Conservation (phyloP, 35 echinoderm and acorn worm genomes). For the Ophioderma brevispina region DNA sequence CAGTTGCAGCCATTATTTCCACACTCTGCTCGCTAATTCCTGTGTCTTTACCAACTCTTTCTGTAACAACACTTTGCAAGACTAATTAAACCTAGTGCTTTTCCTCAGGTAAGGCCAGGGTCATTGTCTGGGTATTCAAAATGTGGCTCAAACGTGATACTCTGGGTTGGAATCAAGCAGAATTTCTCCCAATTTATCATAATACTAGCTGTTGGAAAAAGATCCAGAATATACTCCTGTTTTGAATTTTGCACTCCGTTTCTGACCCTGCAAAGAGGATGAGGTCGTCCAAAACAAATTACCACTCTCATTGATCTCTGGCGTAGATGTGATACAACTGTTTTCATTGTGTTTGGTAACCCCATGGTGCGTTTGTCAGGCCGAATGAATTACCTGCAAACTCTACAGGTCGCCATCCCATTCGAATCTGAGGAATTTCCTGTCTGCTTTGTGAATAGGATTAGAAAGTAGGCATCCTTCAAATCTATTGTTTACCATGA, state of each 20-base stretch:
- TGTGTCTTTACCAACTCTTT: neutral
- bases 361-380: conserved; percentile 20
- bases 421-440: conserved; percentile 25
- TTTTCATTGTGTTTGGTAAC: conserved; percentile 31
- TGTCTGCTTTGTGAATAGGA: conserved; percentile 11
- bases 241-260: neutral
- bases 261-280: conserved; percentile 11
- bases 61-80: neutral
- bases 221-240: conserved; percentile 9
- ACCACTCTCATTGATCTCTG: conserved; percentile 4
- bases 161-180: conserved; percentile 9
- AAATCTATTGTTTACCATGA: conserved; percentile 36
- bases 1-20: conserved; percentile 22
- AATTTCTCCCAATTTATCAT: conserved; percentile 37
- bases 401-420: conserved; percentile 14
- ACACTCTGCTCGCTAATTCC: neutral
- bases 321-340: conserved; percentile 11
- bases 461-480: conserved; percentile 41
- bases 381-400: conserved; percentile 41
- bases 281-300: conserved; percentile 36
- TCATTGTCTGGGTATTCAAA: too few species aligned
- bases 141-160: neutral
- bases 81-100: neutral
- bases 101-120: neutral
- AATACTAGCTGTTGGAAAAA: neutral